These are phyloP conservation scores for Rhinophrynus dorsalis DNA, from an alignment of 2,797 vertebrate species.

Conservation along the genomic window DNA sequence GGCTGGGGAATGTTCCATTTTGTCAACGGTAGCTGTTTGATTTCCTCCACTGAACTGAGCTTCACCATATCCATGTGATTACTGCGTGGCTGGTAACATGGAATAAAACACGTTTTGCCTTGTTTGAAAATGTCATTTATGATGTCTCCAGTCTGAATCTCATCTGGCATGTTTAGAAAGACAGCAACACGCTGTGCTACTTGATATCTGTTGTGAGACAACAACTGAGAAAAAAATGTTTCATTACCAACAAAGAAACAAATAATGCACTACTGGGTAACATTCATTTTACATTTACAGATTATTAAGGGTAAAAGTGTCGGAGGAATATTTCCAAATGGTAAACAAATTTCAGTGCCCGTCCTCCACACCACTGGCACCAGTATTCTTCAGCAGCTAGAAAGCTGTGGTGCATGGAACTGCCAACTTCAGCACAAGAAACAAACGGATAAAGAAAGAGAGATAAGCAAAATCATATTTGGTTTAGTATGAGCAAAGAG, in stretches of 20 bases:
- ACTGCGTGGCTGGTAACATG: constrained; percentile 75
- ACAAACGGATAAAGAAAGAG: too few relatives aligned
- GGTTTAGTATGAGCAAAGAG: too few relatives aligned
- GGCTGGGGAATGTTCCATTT: constrained; percentile 92
- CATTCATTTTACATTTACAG: too few relatives aligned
- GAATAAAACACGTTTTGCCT: constrained; percentile 89
- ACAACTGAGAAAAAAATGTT: constrained; percentile 67
- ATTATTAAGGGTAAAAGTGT: too few relatives aligned
- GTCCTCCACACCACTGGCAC: too few relatives aligned
- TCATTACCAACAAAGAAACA: not conserved
- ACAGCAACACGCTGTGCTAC: constrained; percentile 80
- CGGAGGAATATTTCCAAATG: too few relatives aligned
- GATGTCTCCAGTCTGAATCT: constrained; percentile 83
- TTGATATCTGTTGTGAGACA: constrained; percentile 78
- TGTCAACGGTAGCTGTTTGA: constrained; percentile 76
- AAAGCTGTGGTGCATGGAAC: too few relatives aligned
- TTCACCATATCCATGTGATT: constrained; percentile 92
- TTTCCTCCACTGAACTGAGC: constrained; percentile 74
- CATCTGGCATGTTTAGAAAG: constrained; percentile 90
- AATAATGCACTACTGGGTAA: too few relatives aligned
- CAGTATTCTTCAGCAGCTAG: too few relatives aligned
- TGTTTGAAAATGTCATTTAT: constrained; percentile 76
- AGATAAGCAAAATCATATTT: too few relatives aligned
- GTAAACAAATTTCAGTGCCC: too few relatives aligned
- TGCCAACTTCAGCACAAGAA: too few relatives aligned